Conservation (phyloP, 2,888 invertebrate species). For the Conus canariensis region DNA sequence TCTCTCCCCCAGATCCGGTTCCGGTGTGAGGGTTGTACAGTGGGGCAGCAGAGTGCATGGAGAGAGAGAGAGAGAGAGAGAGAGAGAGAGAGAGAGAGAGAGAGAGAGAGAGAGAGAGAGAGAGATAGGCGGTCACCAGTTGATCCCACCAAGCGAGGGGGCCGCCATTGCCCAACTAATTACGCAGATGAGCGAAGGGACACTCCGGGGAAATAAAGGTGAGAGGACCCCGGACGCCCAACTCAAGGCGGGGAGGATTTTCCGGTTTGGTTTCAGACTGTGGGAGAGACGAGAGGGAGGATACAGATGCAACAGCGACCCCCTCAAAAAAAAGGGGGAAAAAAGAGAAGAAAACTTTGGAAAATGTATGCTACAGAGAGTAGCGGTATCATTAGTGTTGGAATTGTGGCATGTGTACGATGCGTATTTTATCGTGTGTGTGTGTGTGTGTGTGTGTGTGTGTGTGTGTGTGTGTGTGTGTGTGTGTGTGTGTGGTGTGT, state of each 20-base stretch:
- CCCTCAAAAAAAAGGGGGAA: not conserved
- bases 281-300: not conserved
- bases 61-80: too few species aligned
- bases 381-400: too few species aligned
- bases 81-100: not conserved
- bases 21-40: not conserved
- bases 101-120: not conserved
- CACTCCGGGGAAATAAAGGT: not conserved
- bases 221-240: not conserved
- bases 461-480: too few species aligned
- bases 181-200: not conserved
- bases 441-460: too few species aligned
- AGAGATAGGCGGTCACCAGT: not conserved
- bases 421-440: too few species aligned
- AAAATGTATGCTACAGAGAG: too few species aligned
- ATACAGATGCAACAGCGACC: not conserved
- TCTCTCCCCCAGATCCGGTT: too few species aligned
- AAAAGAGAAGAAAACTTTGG: not conserved
- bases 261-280: not conserved
- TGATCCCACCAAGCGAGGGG: not conserved
- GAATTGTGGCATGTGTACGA: too few species aligned
- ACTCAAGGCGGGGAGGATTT: too few species aligned
- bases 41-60: too few species aligned
- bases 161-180: not conserved
- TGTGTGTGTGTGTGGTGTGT: too few species aligned